Evolutionary conservation across 2,888 invertebrate genomes (phyloP).

Genomic region (Xestia xanthographa): DNA sequence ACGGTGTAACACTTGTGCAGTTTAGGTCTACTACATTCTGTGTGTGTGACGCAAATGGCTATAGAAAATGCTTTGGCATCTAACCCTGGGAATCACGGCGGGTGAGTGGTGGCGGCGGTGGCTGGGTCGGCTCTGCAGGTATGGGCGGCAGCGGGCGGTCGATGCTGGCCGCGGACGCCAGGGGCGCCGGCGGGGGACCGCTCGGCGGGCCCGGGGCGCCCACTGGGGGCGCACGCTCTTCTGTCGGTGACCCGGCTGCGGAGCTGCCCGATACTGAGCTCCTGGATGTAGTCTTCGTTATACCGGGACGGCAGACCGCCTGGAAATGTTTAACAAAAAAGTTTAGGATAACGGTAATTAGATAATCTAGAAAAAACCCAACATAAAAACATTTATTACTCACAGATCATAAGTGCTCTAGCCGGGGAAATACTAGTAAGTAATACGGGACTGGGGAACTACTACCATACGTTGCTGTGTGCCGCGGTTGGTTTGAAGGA

Average conservation of each 20-base stretch:
- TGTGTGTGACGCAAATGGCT: not conserved
- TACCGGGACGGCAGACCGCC: slow-evolving; percentile 87
- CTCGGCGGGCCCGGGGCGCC: slow-evolving; percentile 80
- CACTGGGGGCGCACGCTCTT: slow-evolving; percentile 78
- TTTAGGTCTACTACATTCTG: not conserved
- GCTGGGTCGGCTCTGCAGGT: slow-evolving; percentile 89
- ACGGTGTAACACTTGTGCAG: not conserved
- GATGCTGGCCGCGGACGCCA: slow-evolving; percentile 85
- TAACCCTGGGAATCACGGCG: slow-evolving; percentile 94
- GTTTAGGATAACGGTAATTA: not conserved
- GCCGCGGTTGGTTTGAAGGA: not conserved
- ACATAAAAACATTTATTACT: not conserved
- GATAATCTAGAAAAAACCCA: not conserved
- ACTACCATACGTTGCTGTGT: not conserved
- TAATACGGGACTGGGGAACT: not conserved
- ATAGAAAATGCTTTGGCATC: not conserved
- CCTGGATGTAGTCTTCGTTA: slow-evolving; percentile 85
- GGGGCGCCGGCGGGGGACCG: slow-evolving; percentile 84
- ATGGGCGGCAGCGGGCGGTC: slow-evolving; percentile 91
- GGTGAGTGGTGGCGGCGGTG: slow-evolving; percentile 87
- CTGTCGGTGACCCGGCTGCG: slow-evolving; percentile 83
- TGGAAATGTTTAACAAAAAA: slow-evolving; percentile 65
- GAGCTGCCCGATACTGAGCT: slow-evolving; percentile 89
- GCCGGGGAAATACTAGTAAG: not conserved
- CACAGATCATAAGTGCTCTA: not conserved